These are phyloP conservation scores for Galeopterus variegatus DNA, from an alignment of 2,113 vertebrate genomes.

Conservation along the genomic window DNA sequence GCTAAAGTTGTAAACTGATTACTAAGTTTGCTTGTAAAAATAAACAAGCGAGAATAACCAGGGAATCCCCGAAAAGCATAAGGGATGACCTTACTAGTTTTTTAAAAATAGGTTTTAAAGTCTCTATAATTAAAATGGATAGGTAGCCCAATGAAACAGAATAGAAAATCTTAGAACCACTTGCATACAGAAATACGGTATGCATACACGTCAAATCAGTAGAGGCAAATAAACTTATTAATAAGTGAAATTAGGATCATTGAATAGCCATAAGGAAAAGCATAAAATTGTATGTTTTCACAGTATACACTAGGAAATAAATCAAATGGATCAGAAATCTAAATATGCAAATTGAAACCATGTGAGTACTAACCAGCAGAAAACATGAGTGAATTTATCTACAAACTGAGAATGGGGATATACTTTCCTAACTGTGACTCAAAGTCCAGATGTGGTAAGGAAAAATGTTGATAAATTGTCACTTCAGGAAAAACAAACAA, in stretches of 20 bases:
- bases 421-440: neutral
- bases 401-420: neutral
- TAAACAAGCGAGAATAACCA: neutral
- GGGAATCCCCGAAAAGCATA: neutral
- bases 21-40: conserved; percentile 26
- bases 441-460: neutral
- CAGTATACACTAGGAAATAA: neutral
- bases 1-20: neutral
- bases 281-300: neutral
- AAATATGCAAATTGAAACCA: neutral
- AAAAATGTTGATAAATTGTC: neutral
- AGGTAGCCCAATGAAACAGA: neutral
- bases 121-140: neutral
- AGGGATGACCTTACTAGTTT: neutral
- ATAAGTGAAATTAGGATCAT: neutral
- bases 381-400: neutral
- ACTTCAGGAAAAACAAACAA: too few relatives aligned
- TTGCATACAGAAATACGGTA: neutral
- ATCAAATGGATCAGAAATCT: neutral
- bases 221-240: neutral
- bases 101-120: neutral
- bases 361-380: neutral
- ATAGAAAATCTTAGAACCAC: neutral
- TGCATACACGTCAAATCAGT: too few relatives aligned
- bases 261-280: neutral